These are phyloP conservation scores for Trypoxylon attenuatum DNA, from an alignment of 2,888 invertebrate species.

Conservation along the genomic window DNA sequence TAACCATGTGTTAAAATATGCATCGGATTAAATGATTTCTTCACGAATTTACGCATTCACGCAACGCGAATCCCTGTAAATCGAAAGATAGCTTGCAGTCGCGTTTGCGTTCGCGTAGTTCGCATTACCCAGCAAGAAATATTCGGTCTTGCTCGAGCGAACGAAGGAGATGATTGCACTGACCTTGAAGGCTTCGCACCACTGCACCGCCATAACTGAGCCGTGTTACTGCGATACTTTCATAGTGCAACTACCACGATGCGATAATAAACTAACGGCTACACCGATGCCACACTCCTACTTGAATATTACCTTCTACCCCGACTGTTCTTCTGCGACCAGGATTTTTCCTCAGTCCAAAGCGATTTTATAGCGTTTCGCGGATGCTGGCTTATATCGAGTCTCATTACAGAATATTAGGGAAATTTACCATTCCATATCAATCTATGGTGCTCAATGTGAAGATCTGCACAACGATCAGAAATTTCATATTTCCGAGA, in stretches of 20 bases:
- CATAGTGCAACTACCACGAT: constrained; percentile 38
- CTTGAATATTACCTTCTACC: constrained; percentile 11
- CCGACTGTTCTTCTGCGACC: constrained; percentile 9
- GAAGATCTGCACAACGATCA: too few species aligned
- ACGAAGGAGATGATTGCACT: constrained; percentile 62
- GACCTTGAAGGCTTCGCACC: constrained; percentile 61
- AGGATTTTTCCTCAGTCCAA: not conserved
- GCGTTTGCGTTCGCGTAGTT: constrained; percentile 22
- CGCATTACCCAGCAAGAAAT: constrained; percentile 38
- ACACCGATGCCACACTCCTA: constrained; percentile 35
- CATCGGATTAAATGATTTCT: too few species aligned
- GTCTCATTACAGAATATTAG: constrained; percentile 35
- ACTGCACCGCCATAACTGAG: constrained; percentile 53
- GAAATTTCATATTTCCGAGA: too few species aligned
- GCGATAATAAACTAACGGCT: constrained; percentile 51
- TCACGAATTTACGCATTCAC: too few species aligned
- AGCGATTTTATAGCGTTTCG: not conserved
- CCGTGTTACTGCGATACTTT: constrained; percentile 53
- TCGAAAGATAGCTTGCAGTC: constrained; percentile 29
- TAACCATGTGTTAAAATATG: too few species aligned
- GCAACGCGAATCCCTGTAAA: constrained; percentile 22
- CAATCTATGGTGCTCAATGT: too few species aligned
- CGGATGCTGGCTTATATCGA: not conserved
- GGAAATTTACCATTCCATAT: constrained; percentile 46
- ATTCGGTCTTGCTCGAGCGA: constrained; percentile 57